Evolutionary conservation across 2,797 vertebrate genomes (phyloP).

Genomic region (Odontamblyopus lacepedii): DNA sequence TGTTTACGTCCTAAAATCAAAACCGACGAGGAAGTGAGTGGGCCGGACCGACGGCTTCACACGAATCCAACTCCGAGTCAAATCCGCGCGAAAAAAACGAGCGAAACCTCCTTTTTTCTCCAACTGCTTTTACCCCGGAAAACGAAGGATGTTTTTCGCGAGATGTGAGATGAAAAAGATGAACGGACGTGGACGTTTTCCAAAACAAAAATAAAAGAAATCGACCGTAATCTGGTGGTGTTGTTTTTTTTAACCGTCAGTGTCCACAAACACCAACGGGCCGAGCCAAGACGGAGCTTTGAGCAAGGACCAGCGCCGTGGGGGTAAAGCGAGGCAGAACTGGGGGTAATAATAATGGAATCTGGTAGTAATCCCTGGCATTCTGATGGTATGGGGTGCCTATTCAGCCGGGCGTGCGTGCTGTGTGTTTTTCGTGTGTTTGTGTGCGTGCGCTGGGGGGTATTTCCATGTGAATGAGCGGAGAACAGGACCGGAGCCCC

Average conservation of each 20-base stretch:
- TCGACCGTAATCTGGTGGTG: conserved; percentile 64
- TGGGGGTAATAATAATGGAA: conserved; percentile 80
- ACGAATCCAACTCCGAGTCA: conserved; percentile 36
- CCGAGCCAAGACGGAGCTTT: conserved; percentile 68
- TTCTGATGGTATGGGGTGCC: conserved; percentile 72
- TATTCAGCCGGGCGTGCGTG: conserved; percentile 58
- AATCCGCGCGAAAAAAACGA: conserved; percentile 49
- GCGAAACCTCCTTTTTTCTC: conserved; percentile 48
- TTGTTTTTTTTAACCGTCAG: conserved; percentile 70
- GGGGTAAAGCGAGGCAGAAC: conserved; percentile 32
- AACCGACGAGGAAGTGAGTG: conserved; percentile 42
- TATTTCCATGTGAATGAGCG: conserved; percentile 80
- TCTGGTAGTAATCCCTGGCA: conserved; percentile 79
- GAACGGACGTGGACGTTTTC: conserved; percentile 62
- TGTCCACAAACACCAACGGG: conserved; percentile 44
- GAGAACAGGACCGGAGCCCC: conserved; percentile 74
- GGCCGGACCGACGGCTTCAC: conserved; percentile 58
- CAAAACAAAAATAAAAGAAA: conserved; percentile 65
- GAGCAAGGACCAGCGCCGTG: conserved; percentile 43
- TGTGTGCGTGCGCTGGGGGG: conserved; percentile 66
- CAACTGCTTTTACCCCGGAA: conserved; percentile 43
- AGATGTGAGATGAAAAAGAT: conserved; percentile 45
- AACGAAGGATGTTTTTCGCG: too few species aligned
- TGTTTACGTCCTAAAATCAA: conserved; percentile 56
- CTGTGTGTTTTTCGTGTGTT: conserved; percentile 18